phyloP scores from a whole-genome alignment of 1,140 invertebrate species.

The Glossosoma conforme region DNA sequence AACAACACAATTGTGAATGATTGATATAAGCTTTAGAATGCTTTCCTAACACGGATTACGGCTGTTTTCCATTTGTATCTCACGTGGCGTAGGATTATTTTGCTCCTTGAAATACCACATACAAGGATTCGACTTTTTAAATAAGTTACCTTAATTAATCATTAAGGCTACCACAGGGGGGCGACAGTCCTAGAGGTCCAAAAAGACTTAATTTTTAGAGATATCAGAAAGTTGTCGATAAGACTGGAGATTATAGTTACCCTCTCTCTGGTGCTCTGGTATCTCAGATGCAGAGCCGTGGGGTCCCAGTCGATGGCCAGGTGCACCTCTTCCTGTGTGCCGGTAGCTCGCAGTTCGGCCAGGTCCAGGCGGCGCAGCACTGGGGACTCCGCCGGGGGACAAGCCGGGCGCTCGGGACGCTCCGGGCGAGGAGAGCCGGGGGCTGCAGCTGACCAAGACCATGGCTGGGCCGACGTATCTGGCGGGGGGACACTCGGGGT shows the following conservation, averaged over 20 bases:
- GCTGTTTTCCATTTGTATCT: too few species aligned
- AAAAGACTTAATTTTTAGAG: too few species aligned
- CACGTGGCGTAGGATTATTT: too few species aligned
- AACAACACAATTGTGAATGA: conserved; percentile 5
- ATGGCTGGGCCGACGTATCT: neutral
- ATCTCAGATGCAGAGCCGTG: conserved; percentile 81
- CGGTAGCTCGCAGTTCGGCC: conserved; percentile 25
- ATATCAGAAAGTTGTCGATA: too few species aligned
- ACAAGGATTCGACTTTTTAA: too few species aligned
- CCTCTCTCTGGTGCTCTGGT: conserved; percentile 75
- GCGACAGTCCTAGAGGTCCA: too few species aligned
- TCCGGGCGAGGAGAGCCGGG: neutral
- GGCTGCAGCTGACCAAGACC: neutral
- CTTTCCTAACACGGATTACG: too few species aligned
- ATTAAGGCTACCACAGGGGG: too few species aligned
- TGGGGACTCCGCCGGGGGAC: conserved; percentile 2
- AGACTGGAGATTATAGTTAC: conserved; percentile 40
- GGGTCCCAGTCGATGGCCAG: conserved; percentile 87
- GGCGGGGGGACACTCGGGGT: neutral
- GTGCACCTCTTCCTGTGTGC: conserved; percentile 37
- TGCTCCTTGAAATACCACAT: too few species aligned
- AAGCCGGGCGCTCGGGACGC: neutral
- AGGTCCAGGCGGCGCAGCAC: conserved; percentile 33
- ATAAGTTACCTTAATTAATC: too few species aligned
- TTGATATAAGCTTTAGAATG: neutral